Percentiles rank a stretch among this genome's conserved stretches.
Evolutionary conservation across 2,113 vertebrate genomes (phyloP).

Genomic region (Gambusia holbrooki): DNA sequence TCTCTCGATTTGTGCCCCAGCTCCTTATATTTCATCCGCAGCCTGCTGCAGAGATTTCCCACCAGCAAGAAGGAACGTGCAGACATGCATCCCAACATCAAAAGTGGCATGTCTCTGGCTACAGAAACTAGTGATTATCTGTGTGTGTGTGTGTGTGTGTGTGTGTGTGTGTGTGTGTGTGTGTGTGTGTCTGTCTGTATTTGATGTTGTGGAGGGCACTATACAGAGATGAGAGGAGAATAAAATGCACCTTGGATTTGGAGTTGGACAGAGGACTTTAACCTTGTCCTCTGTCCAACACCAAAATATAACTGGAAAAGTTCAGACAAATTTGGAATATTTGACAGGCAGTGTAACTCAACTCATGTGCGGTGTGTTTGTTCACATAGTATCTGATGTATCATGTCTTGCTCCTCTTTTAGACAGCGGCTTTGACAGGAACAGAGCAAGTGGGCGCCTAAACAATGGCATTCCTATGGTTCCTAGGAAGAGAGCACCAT

Average conservation of each 20-base stretch:
- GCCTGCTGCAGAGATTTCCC: conserved; percentile 87
- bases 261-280: too few species aligned
- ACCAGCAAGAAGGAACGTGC: conserved; percentile 86
- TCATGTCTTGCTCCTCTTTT: conserved; percentile 1
- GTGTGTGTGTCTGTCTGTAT: too few species aligned
- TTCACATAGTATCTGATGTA: too few species aligned
- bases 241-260: too few species aligned
- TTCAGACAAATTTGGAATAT: too few species aligned
- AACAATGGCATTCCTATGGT: conserved; percentile 89
- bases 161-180: neutral
- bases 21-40: conserved; percentile 78
- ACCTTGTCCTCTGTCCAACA: too few species aligned
- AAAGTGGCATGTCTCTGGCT: conserved; percentile 73
- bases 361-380: too few species aligned
- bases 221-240: too few species aligned
- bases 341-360: too few species aligned
- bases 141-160: neutral
- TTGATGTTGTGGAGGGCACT: too few species aligned
- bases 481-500: conserved; percentile 84
- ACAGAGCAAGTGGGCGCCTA: conserved; percentile 84
- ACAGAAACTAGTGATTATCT: conserved; percentile 81
- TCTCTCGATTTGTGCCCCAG: conserved; percentile 81
- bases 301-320: too few species aligned
- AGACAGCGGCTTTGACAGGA: conserved; percentile 81
- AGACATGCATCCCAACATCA: conserved; percentile 84